Evolutionary conservation across 2,888 invertebrate genomes (phyloP), one percentile per base, ranked within the genome.

Genomic region (Coenonympha glycerion): DNA sequence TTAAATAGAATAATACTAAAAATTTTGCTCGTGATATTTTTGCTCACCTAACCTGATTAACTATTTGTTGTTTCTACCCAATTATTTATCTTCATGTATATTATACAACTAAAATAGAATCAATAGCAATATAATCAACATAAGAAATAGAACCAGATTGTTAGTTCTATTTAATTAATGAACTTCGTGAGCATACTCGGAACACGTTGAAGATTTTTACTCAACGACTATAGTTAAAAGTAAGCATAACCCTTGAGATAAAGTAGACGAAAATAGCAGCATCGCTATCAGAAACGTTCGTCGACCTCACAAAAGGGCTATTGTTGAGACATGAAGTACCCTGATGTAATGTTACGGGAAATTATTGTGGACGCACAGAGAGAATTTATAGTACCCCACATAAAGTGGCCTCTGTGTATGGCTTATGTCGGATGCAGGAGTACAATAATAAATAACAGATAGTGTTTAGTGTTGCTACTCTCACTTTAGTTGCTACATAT

Each of bases 211-310:
- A 37, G 13, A 37, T 37, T 6, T 13, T 13, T 8, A 3, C 1
- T 13, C 13, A 18, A 13, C 1, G 26, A 9, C 33, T 24, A 19
- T 19, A 8, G 19, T 51, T 47, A 39, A 51, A 51, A 54, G 44
- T 47, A 51, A 54, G 49, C 40, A 19, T 28, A 50, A 19, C 28
- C 39, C 37, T 39, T 30, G 11, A 44, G 52, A 55, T 53, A 55
- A 47, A 45, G 11, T 45, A 39, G 16, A 52, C 28, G 34, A 34
- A 34, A 36, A 39, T 26, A 49, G 8, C 26, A 49, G 8, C 26
- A 19, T 15, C 24, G 34, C 37, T 57, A 57, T 56, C 55, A 50
- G 28, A 13, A 54, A 30, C 53, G 55, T 53, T 54, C 44, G 53
- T 49, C 41, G 49, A 49, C 47, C 49, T 34, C 24, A 53, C 50